phyloP scores from a whole-genome alignment of 2,797 vertebrate genomes.

The Hoplostethus mediterraneus region DNA sequence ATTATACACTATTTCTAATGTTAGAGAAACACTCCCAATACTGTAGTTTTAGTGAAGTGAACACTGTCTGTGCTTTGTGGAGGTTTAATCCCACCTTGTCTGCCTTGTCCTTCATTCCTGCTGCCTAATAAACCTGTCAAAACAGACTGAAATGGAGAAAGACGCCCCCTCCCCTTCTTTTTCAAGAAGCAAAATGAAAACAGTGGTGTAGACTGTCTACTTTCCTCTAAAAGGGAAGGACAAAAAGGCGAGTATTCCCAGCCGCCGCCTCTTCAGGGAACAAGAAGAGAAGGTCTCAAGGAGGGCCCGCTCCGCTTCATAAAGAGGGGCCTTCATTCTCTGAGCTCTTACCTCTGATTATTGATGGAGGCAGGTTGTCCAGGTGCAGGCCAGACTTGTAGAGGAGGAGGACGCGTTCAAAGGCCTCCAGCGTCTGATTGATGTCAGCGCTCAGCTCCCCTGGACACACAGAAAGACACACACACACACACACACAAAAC shows the following conservation, averaged over 20 bases:
- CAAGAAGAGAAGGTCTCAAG: constrained; percentile 24
- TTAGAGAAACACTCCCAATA: constrained; percentile 3
- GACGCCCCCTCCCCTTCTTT: constrained; percentile 19
- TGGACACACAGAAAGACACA: constrained; percentile 68
- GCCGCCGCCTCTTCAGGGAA: constrained; percentile 21
- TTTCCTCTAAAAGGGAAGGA: constrained; percentile 31
- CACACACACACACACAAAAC: neutral
- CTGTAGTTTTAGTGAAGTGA: constrained; percentile 41
- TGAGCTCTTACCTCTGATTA: constrained; percentile 84
- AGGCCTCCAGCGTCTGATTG: constrained; percentile 88
- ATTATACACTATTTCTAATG: neutral
- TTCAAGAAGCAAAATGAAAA: constrained; percentile 59
- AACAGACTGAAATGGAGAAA: constrained; percentile 54
- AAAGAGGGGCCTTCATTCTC: constrained; percentile 55
- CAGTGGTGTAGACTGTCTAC: constrained; percentile 40
- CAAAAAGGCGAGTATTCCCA: constrained; percentile 23
- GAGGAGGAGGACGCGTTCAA: constrained; percentile 89
- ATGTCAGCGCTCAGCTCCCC: constrained; percentile 89
- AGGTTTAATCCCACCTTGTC: constrained; percentile 74
- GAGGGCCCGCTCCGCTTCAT: constrained; percentile 48
- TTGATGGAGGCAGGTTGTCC: constrained; percentile 81
- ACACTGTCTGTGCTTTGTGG: constrained; percentile 43
- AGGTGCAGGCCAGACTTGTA: constrained; percentile 92
- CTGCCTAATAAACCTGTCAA: constrained; percentile 81
- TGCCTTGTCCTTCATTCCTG: constrained; percentile 75